Percentiles rank a stretch among this genome's conserved stretches.
These are phyloP conservation scores for Syngnathus typhle DNA, from an alignment of 2,113 vertebrate species.

Conservation along the genomic window DNA sequence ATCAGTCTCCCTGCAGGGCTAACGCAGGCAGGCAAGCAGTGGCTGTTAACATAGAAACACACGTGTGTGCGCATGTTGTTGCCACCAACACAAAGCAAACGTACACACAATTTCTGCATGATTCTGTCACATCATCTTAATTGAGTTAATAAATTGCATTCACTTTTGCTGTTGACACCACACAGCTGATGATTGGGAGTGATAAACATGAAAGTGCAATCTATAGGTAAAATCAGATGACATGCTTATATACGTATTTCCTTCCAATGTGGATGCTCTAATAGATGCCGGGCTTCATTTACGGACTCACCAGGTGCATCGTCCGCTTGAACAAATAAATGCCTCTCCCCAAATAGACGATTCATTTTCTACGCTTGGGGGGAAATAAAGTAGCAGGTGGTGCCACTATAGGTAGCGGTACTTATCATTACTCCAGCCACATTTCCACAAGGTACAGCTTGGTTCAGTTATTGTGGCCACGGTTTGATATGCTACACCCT, in stretches of 20 bases:
- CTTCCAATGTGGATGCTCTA: neutral
- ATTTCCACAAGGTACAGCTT: neutral
- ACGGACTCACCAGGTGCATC: neutral
- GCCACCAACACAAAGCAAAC: conserved; percentile 19
- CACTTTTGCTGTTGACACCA: conserved; percentile 42
- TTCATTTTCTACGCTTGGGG: neutral
- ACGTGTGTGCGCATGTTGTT: conserved; percentile 9
- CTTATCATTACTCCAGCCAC: neutral
- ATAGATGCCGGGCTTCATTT: neutral
- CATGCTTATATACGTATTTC: neutral
- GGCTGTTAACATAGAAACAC: conserved; percentile 45
- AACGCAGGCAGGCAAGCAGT: conserved; percentile 46
- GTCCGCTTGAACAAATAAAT: neutral
- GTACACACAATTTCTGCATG: conserved; percentile 7
- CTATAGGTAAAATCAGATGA: neutral
- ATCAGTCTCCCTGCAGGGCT: conserved; percentile 59
- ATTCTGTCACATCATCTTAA: conserved; percentile 45
- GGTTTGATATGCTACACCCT: neutral
- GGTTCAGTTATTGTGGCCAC: neutral
- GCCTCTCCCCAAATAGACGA: neutral
- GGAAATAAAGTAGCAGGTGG: conserved; percentile 1
- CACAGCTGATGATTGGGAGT: conserved; percentile 43
- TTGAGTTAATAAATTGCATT: conserved; percentile 54
- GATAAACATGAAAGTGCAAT: neutral
- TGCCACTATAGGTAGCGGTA: neutral